Conservation (phyloP, 2,888 invertebrate genomes). For the Amitus sp. region DNA sequence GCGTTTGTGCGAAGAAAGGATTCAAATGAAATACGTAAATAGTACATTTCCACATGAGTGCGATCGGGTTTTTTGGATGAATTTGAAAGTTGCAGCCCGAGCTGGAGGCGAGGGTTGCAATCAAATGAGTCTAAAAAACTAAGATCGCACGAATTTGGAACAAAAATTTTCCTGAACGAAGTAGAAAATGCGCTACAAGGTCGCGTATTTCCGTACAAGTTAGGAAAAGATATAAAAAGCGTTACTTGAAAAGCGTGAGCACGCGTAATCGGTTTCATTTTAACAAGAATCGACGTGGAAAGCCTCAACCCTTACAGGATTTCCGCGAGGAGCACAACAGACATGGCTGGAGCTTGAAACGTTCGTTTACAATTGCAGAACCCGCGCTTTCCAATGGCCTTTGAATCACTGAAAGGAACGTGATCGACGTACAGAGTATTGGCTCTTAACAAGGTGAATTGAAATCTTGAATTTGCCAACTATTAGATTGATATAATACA, state of each 20-base stretch:
- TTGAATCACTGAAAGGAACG: constrained; percentile 32
- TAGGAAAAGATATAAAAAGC: too few relatives aligned
- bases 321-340: constrained; percentile 29
- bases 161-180: too few relatives aligned
- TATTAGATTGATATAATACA: constrained; percentile 10
- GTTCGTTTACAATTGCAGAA: constrained; percentile 22
- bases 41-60: too few relatives aligned
- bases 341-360: constrained; percentile 35
- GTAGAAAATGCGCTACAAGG: too few relatives aligned
- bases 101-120: too few relatives aligned
- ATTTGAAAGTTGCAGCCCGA: too few relatives aligned
- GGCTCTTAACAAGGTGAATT: constrained; percentile 32
- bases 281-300: constrained; percentile 36
- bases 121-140: too few relatives aligned
- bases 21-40: too few relatives aligned
- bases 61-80: too few relatives aligned
- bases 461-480: constrained; percentile 30
- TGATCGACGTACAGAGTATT: constrained; percentile 32
- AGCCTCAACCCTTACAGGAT: constrained; percentile 34
- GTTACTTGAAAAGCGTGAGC: constrained; percentile 5
- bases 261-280: constrained; percentile 38
- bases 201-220: too few relatives aligned
- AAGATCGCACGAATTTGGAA: too few relatives aligned
- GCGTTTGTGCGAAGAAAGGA: too few relatives aligned
- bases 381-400: constrained; percentile 33